A percentile compares a stretch with the other conserved stretches of the same genome.
phyloP scores from a whole-genome alignment of 2,113 vertebrate genomes.

The Prunella himalayana region DNA sequence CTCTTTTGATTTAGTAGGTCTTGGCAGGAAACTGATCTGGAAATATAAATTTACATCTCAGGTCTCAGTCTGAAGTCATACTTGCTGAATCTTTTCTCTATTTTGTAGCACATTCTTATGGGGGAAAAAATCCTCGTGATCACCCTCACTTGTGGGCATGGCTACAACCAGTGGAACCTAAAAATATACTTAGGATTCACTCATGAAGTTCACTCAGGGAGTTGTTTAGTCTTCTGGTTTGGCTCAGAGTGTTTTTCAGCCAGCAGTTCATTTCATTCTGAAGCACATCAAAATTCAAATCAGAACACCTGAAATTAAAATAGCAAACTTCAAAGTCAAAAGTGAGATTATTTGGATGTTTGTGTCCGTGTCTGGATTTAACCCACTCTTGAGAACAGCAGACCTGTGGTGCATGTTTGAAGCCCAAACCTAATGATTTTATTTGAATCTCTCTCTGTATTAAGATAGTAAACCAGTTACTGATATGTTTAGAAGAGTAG shows the following conservation, averaged over 20 bases:
- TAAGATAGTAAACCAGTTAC: background rate
- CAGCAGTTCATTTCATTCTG: background rate
- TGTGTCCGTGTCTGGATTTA: background rate
- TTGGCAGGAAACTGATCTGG: background rate
- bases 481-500: background rate
- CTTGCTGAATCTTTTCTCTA: background rate
- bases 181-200: background rate
- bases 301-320: background rate
- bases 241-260: background rate
- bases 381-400: background rate
- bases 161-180: background rate
- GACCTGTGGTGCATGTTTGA: background rate
- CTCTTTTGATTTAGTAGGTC: background rate
- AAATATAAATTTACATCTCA: background rate
- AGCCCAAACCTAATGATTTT: background rate
- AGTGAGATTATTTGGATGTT: background rate
- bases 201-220: background rate
- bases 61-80: background rate
- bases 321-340: background rate
- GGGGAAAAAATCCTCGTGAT: background rate
- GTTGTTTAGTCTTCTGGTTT: background rate
- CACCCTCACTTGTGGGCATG: background rate
- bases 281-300: background rate
- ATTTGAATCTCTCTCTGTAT: background rate
- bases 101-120: background rate